A percentile compares a stretch with the other conserved stretches of the same genome.
phyloP scores from a whole-genome alignment of 2,113 vertebrate species.

The Rhagologus leucostigma region DNA sequence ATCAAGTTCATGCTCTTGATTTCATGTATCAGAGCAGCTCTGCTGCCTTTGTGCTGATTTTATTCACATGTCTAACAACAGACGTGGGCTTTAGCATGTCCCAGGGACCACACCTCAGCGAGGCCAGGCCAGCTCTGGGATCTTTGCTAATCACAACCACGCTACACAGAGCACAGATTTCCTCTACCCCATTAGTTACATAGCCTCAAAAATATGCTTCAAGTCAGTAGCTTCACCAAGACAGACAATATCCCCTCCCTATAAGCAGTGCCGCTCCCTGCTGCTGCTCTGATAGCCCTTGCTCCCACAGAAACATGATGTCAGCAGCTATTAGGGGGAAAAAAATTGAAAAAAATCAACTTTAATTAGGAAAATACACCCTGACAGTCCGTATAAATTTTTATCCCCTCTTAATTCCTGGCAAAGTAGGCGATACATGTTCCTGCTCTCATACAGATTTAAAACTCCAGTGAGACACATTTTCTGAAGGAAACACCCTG shows the following conservation, averaged over 20 bases:
- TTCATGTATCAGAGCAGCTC: neutral
- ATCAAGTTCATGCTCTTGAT: neutral
- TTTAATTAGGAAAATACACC: neutral
- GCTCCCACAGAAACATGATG: neutral
- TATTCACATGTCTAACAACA: neutral
- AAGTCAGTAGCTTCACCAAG: neutral
- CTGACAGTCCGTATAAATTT: neutral
- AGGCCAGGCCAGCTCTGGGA: neutral
- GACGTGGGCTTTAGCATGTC: neutral
- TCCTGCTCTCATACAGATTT: neutral
- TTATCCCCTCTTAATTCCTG: neutral
- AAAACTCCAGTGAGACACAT: neutral
- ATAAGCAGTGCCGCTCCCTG: neutral
- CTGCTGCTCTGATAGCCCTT: neutral
- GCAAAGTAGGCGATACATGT: neutral
- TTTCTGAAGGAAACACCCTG: neutral
- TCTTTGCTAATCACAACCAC: neutral
- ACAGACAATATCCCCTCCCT: conserved; percentile 20
- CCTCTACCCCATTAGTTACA: neutral
- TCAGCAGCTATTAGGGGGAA: neutral
- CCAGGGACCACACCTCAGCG: neutral
- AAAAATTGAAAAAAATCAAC: neutral
- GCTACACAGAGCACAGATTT: neutral
- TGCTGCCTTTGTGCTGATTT: neutral
- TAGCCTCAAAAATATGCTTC: conserved; percentile 25